Evolutionary conservation across 2,113 vertebrate genomes (phyloP), one percentile per base, ranked within the genome.

Genomic region (Emydocephalus ijimae): DNA sequence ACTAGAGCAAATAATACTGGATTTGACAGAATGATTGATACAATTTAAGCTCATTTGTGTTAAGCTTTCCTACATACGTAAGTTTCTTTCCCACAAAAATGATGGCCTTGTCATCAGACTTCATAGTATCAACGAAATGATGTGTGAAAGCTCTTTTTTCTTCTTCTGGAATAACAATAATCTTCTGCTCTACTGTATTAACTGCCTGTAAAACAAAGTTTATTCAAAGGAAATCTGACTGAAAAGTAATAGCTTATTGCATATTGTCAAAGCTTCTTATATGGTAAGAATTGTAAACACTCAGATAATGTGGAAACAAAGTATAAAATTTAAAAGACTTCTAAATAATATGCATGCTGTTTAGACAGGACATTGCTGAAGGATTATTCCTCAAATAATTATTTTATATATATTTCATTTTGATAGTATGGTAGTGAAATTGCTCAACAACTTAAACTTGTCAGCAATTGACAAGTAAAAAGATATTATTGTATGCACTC

Each of bases 61-160:
- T 64, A 64, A 64, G 39, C 54, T 90, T 89, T 87, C 39, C 56
- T 93, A 98, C 99, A 96, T 96, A 99, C 99, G 96, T 92, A 21
- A 98, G 39, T 96, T 99, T 99, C 96, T 98, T 99, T 87, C 98
- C 98, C 50, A 99, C 99, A 96, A 99, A 99, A 96, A 99, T 97
- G 87, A 99, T 96, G 89, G 98, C 98, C 96, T 99, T 99, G 91
- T 99, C 99, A 74, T 97, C 91, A 0, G 98, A 98, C 92, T 98
- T 97, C 98, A 99, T 98, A 90, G 96, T 98, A 48, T 98, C 95
- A 91, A 99, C 97, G 92, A 99, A 99, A 89, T 97, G 94, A 48
- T 98, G 97, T 61, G 98, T 57, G 50, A 98, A 98, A 43, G 94
- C 93, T 95, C 98, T 98, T 94, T 99, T 99, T 39, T 99, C 98